Percentiles rank a stretch among this genome's conserved stretches.
Evolutionary conservation across 2,113 vertebrate genomes (phyloP).

Genomic region (Galemys pyrenaicus): DNA sequence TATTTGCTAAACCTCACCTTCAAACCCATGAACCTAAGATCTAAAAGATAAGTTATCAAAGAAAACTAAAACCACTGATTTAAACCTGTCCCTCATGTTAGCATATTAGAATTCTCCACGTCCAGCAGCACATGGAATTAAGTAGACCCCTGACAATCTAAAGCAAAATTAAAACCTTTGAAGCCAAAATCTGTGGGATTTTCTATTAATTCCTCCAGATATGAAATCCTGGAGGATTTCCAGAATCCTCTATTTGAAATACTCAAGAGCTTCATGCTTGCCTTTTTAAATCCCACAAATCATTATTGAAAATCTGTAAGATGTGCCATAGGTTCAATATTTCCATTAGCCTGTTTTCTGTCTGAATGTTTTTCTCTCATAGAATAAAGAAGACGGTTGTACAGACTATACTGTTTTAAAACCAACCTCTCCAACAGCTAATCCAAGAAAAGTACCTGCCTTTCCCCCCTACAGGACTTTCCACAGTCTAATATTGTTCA

Average conservation of each 20-base stretch:
- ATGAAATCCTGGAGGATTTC: background rate
- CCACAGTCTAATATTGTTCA: background rate
- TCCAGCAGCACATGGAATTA: background rate
- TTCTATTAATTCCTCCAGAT: background rate
- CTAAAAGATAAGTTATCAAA: background rate
- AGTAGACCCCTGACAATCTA: background rate
- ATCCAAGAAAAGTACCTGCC: background rate
- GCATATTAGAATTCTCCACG: background rate
- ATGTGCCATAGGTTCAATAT: background rate
- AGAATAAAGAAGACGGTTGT: background rate
- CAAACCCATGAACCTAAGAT: background rate
- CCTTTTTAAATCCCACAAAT: background rate
- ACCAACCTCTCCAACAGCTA: background rate
- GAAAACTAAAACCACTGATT: background rate
- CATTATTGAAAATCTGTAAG: background rate
- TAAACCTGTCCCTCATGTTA: background rate
- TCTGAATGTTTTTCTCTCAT: background rate
- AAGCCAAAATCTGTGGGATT: background rate
- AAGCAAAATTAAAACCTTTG: conserved; percentile 47
- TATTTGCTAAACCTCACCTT: background rate
- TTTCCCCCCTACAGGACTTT: background rate
- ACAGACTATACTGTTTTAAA: background rate
- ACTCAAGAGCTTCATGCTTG: background rate
- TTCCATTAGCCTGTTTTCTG: background rate
- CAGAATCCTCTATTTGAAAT: background rate